Evolutionary conservation across 2,797 vertebrate species (phyloP).

Genomic region (Fistularia tabacaria): DNA sequence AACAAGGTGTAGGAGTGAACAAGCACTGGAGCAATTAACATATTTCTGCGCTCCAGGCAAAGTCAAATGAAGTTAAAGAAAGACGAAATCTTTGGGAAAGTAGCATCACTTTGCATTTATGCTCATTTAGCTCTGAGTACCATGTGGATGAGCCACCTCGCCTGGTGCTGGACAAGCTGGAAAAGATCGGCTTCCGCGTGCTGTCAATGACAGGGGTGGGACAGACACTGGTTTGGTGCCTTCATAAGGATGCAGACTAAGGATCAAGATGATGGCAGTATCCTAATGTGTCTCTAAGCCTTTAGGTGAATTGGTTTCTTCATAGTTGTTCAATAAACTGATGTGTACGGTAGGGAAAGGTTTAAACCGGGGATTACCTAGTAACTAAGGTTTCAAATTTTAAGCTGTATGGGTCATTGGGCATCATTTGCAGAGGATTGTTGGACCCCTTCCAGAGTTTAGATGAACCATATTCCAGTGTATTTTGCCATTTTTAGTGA

Average conservation of each 20-base stretch:
- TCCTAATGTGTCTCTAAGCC: not conserved
- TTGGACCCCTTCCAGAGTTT: conserved; percentile 21
- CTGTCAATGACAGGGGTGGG: conserved; percentile 93
- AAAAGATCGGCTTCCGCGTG: conserved; percentile 85
- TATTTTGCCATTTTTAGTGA: conserved; percentile 14
- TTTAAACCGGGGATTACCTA: conserved; percentile 14
- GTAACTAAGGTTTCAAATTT: conserved; percentile 21
- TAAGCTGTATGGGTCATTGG: not conserved
- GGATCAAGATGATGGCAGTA: too few species aligned
- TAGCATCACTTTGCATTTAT: conserved; percentile 50
- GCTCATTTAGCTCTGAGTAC: conserved; percentile 84
- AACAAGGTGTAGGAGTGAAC: conserved; percentile 67
- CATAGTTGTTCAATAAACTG: too few species aligned
- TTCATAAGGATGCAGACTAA: conserved; percentile 80
- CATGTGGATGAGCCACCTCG: conserved; percentile 87
- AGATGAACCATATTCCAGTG: not conserved
- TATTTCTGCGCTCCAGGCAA: conserved; percentile 37
- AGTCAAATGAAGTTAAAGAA: conserved; percentile 45
- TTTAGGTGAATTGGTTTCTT: not conserved
- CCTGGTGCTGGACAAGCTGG: conserved; percentile 91
- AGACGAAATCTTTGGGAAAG: conserved; percentile 50
- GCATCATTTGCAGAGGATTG: not conserved
- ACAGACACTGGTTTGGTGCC: conserved; percentile 97
- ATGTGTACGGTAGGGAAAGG: too few species aligned
- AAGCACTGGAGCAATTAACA: conserved; percentile 59